Evolutionary conservation across 1,140 invertebrate species (phyloP).

Genomic region (Procambarus clarkii): DNA sequence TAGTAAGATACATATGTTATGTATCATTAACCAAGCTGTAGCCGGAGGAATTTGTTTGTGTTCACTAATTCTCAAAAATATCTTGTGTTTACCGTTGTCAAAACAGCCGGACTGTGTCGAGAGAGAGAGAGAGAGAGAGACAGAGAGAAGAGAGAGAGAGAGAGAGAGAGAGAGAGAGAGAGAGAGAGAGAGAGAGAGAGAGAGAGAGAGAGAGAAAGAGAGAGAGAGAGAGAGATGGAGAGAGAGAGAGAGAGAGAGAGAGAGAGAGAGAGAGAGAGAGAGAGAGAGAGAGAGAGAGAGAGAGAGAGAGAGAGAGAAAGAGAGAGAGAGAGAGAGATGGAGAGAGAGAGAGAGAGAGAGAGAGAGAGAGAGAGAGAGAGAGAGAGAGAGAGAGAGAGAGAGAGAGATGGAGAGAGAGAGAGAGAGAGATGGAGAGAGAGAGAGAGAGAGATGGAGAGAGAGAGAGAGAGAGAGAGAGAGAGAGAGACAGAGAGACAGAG

Average conservation of each 20-base stretch:
- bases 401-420: no score
- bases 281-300: neutral
- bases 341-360: constrained; percentile 2
- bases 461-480: no score
- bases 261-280: neutral
- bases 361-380: neutral
- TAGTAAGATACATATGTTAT: no score
- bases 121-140: constrained; percentile 20
- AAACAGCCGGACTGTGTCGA: neutral
- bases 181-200: constrained; percentile 33
- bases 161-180: constrained; percentile 33
- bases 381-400: no score
- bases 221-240: neutral
- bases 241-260: neutral
- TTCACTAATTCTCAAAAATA: no score
- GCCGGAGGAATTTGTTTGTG: no score
- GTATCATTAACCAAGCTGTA: no score
- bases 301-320: neutral
- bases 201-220: constrained; percentile 7
- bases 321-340: neutral
- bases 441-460: no score
- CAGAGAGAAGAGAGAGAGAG: constrained; percentile 5
- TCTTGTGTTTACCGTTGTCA: no score
- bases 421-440: no score
- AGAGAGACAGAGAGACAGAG: no score